These are phyloP conservation scores for Varanus salvator DNA, from an alignment of 2,113 vertebrate genomes.

Conservation along the genomic window DNA sequence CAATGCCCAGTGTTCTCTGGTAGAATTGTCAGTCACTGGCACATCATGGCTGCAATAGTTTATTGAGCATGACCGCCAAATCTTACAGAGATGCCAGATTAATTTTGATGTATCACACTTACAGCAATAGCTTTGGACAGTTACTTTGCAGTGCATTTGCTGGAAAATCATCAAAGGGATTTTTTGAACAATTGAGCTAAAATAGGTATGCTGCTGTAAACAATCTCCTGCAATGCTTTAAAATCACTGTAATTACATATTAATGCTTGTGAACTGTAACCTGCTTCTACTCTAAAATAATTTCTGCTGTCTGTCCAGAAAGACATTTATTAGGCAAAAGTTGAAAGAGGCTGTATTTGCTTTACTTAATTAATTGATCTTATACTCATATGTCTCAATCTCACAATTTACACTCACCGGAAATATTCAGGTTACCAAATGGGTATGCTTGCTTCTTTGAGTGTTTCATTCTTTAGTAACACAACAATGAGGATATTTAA, in stretches of 20 bases:
- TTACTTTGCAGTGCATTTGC: slow-evolving; percentile 48
- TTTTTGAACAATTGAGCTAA: slow-evolving; percentile 51
- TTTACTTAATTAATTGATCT: not conserved
- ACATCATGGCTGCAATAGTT: slow-evolving; percentile 53
- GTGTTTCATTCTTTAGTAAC: not conserved
- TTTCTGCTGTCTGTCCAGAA: not conserved
- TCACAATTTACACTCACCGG: not conserved
- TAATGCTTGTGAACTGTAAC: not conserved
- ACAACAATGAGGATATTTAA: not conserved
- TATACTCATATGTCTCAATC: not conserved
- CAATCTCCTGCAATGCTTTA: slow-evolving; percentile 51
- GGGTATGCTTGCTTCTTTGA: not conserved
- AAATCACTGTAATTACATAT: slow-evolving; percentile 44
- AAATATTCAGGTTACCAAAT: not conserved
- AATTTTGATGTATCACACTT: slow-evolving; percentile 70
- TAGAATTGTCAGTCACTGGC: slow-evolving; percentile 67
- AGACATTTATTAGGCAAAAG: slow-evolving; percentile 6
- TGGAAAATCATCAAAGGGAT: slow-evolving; percentile 61
- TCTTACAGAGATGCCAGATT: slow-evolving; percentile 73
- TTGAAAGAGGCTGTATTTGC: not conserved
- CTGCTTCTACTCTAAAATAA: slow-evolving; percentile 18
- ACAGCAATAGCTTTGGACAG: slow-evolving; percentile 53
- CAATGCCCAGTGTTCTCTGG: slow-evolving; percentile 37
- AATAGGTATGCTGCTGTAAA: slow-evolving; percentile 42
- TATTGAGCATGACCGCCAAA: slow-evolving; percentile 76